Conservation (phyloP, 2,797 vertebrate genomes). For the Heterohyrax brucei region DNA sequence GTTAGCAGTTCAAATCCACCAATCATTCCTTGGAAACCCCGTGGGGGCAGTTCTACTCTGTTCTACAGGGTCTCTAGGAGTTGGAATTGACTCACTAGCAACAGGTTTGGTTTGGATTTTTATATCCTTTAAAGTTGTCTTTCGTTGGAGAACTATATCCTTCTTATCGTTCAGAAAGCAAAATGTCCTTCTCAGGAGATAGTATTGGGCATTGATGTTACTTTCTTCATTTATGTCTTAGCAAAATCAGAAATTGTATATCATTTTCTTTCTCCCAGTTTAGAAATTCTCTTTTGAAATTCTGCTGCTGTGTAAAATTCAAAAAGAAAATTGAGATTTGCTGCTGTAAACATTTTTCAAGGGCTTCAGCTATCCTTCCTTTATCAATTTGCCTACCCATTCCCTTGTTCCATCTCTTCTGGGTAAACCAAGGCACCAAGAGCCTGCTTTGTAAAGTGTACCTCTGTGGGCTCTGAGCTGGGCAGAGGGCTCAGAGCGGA, state of each 20-base stretch:
- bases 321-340: not conserved
- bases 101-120: not conserved
- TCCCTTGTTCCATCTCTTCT: not conserved
- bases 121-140: not conserved
- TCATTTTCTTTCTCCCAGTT: not conserved
- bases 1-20: too few relatives aligned
- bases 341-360: not conserved
- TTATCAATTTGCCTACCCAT: not conserved
- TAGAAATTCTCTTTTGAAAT: not conserved
- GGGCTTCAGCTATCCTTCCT: not conserved
- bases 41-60: too few relatives aligned
- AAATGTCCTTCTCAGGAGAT: not conserved
- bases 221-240: not conserved
- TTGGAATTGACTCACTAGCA: too few relatives aligned
- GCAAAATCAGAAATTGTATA: not conserved
- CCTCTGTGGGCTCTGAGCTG: not conserved
- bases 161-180: not conserved
- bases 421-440: not conserved
- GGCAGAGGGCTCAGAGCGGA: not conserved
- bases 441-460: not conserved
- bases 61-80: too few relatives aligned
- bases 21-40: too few relatives aligned
- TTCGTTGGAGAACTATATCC: constrained; percentile 6
- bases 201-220: not conserved
- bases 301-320: not conserved